Evolutionary conservation across 2,888 invertebrate species (phyloP).

Genomic region (Cybosia mesomella): DNA sequence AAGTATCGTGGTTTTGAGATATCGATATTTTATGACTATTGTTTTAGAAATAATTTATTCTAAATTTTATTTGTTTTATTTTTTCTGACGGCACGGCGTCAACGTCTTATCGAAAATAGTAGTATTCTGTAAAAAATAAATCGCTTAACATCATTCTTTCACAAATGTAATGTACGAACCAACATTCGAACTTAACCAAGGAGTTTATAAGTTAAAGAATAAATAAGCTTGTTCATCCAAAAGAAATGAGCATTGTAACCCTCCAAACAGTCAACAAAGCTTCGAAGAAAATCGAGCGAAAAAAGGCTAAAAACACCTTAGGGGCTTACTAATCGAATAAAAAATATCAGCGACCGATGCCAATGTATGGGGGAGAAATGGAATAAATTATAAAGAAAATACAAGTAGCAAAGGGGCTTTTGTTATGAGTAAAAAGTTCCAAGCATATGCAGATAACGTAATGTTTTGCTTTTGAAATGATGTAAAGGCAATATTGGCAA

Average conservation of each 20-base stretch:
- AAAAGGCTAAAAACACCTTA: slow-evolving; percentile 88
- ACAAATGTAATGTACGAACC: neutral
- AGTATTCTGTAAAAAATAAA: neutral
- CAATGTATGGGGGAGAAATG: slow-evolving; percentile 85
- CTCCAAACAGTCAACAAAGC: slow-evolving; percentile 86
- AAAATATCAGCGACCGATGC: slow-evolving; percentile 88
- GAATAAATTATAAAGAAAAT: slow-evolving; percentile 87
- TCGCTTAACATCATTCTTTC: neutral
- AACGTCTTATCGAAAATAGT: neutral
- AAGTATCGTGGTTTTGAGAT: slow-evolving; percentile 78
- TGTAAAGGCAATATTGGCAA: slow-evolving; percentile 65
- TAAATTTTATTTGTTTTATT: neutral
- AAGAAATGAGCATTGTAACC: slow-evolving; percentile 85
- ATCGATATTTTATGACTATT: slow-evolving; percentile 55
- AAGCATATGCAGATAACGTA: slow-evolving; percentile 79
- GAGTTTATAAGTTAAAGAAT: slow-evolving; percentile 62
- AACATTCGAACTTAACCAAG: slow-evolving; percentile 14
- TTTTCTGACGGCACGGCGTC: neutral
- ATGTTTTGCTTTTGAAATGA: slow-evolving; percentile 71
- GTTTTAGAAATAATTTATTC: slow-evolving; percentile 28
- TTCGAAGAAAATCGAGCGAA: slow-evolving; percentile 87
- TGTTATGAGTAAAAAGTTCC: slow-evolving; percentile 81
- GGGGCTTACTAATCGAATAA: slow-evolving; percentile 88
- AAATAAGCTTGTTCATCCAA: slow-evolving; percentile 85
- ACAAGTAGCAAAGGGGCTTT: slow-evolving; percentile 82